A percentile compares a stretch with the other conserved stretches of the same genome.
Conservation (phyloP, 2,113 vertebrate species). For the Megatriorchis doriae region DNA sequence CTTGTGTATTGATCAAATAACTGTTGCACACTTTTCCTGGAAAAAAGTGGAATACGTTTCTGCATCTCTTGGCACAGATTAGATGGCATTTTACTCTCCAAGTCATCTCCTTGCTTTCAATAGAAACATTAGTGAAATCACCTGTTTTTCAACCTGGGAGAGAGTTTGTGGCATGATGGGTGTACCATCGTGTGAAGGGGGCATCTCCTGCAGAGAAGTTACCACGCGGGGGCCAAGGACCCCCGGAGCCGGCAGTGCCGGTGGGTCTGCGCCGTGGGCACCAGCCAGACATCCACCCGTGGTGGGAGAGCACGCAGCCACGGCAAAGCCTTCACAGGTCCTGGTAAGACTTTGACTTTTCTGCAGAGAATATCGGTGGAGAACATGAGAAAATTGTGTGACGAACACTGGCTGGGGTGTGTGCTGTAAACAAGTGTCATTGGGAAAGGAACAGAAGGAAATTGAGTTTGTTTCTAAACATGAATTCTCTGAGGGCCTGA, state of each 20-base stretch:
- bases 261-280: neutral
- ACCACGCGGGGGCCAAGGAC: fast-evolving
- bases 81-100: fast-evolving
- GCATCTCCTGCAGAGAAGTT: neutral
- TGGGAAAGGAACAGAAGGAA: neutral
- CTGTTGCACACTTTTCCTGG: neutral
- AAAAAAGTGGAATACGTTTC: fast-evolving
- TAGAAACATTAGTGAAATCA: fast-evolving
- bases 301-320: fast-evolving
- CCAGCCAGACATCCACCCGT: fast-evolving
- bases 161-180: neutral
- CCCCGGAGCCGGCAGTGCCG: neutral
- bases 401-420: fast-evolving
- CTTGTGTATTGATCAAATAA: neutral
- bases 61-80: fast-evolving
- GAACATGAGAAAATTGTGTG: neutral
- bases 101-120: fast-evolving
- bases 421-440: no score
- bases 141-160: fast-evolving
- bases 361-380: neutral
- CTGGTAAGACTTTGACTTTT: fast-evolving
- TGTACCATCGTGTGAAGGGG: fast-evolving
- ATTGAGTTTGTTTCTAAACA: neutral
- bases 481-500: neutral
- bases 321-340: neutral